Percentiles rank a stretch among this genome's conserved stretches.
Conservation (phyloP, 2,797 vertebrate genomes). For the Psittacula echo region DNA sequence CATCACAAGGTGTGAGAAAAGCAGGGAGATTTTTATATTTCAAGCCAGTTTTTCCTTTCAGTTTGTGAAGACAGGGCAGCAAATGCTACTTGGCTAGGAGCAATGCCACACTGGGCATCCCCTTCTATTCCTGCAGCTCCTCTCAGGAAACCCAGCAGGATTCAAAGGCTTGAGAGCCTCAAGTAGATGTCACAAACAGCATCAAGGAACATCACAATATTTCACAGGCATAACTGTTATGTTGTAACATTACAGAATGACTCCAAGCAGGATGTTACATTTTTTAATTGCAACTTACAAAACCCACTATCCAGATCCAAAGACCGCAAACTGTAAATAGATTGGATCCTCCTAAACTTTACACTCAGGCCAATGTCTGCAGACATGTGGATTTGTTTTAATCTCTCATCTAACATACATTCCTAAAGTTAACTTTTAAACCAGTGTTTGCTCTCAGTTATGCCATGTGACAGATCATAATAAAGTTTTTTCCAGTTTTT, state of each 20-base stretch:
- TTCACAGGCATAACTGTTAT: background rate
- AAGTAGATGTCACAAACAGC: background rate
- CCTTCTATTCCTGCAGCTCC: background rate
- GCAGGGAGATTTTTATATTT: background rate
- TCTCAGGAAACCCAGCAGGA: background rate
- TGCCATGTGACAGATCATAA: background rate
- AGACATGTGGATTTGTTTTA: background rate
- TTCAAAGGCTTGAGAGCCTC: background rate
- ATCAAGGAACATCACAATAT: background rate
- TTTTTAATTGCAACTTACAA: background rate
- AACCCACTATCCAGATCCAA: background rate
- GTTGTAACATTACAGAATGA: background rate
- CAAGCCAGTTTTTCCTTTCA: background rate
- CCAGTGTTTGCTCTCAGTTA: background rate
- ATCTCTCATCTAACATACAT: background rate
- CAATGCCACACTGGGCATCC: fast-evolving
- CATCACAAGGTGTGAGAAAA: background rate
- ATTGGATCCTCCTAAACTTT: background rate
- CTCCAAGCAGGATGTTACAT: background rate
- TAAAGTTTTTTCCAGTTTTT: background rate
- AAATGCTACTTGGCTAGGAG: background rate
- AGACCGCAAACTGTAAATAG: background rate
- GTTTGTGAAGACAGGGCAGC: background rate
- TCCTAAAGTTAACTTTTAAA: background rate
- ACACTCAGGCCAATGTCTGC: background rate